Evolutionary conservation across 2,797 vertebrate species (phyloP), one percentile per base, ranked within the genome.

Genomic region (Melanotaenia nigrans): DNA sequence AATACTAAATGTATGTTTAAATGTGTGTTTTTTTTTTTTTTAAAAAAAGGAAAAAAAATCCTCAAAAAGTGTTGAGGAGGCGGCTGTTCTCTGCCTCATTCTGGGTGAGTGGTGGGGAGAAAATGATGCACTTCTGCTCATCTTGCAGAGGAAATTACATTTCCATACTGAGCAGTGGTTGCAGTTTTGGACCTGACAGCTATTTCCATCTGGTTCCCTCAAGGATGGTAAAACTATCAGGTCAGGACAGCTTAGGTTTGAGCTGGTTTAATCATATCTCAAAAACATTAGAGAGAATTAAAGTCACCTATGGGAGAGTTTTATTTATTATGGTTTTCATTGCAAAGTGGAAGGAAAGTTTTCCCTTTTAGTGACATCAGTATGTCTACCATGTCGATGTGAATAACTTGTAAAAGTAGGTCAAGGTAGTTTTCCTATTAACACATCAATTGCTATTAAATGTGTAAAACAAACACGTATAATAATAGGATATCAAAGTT

Each of bases 101-200:
- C 25, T 57, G 38, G 0, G 65, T 77, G 59, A 85, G 40, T 61
- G 28, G 28, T 20, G 10, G 65, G 20, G 51, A 47, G 45, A 30
- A 84, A 58, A 68, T 22, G 63, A 81, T 77, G 70, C 77, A 80
- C 71, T 84, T 82, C 28, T 72, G 73, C 74, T 76, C 42, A 14
- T 78, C 70, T 57, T 55, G 70, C 32, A 59, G 70, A 81, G 80
- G 83, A 88, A 87, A 89, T 90, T 30, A 78, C 79, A 88, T 88
- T 89, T 90, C 82, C 79, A 83, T 75, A 68, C 73, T 22, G 28
- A 83, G 65, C 66, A 54, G 13, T 4, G 22, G 61, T 73, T 68
- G 65, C 72, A 58, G 83, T 85, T 85, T 77, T n/a, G 20, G 71
- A 77, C 74, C 73, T 62, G 51, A 47, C 59, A 75, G 75, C 62